Evolutionary conservation across 2,888 invertebrate species (phyloP).

Genomic region (Nomada hirtipes): DNA sequence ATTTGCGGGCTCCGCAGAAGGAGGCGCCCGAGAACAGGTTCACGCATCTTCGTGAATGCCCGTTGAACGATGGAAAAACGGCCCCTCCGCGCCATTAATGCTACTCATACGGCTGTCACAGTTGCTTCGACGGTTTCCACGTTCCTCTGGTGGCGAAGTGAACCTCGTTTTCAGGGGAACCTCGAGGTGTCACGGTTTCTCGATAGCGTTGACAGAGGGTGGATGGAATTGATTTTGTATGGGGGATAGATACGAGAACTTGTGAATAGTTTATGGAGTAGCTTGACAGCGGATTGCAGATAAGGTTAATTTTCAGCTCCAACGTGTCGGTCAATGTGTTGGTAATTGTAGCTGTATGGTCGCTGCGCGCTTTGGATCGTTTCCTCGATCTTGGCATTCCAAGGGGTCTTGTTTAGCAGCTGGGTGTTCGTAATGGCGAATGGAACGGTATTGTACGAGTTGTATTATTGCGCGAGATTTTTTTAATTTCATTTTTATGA

Average conservation of each 20-base stretch:
- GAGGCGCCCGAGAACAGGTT: constrained; percentile 68
- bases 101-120: constrained; percentile 38
- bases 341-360: background rate
- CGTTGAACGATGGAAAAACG: constrained; percentile 48
- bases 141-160: background rate
- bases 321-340: constrained; percentile 8
- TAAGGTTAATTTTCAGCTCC: background rate
- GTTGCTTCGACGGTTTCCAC: background rate
- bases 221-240: constrained; percentile 20
- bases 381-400: constrained; percentile 10
- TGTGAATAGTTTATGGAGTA: constrained; percentile 15
- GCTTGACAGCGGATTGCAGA: background rate
- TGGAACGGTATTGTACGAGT: no score
- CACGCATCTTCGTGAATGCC: constrained; percentile 47
- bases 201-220: background rate
- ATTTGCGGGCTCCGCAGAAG: constrained; percentile 64
- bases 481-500: no score
- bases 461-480: no score
- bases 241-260: no score
- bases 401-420: background rate
- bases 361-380: background rate
- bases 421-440: background rate
- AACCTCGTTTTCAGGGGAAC: background rate
- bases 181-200: background rate
- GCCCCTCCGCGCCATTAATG: constrained; percentile 27